Evolutionary conservation across 2,888 invertebrate genomes (phyloP).

Genomic region (Tenodera sinensis): DNA sequence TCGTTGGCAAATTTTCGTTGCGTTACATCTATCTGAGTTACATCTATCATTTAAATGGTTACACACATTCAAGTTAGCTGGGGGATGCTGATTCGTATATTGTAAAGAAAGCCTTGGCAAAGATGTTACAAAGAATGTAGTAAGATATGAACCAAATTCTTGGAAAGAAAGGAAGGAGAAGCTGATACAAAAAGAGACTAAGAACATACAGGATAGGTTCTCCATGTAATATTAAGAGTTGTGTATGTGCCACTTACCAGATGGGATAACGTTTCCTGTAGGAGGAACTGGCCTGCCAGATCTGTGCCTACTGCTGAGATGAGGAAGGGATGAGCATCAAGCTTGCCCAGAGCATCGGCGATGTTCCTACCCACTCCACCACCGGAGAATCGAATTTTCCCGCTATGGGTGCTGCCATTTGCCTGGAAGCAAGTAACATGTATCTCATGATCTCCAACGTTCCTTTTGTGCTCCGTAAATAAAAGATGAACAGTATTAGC

Average conservation of each 20-base stretch:
- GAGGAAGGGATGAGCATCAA: slow-evolving; percentile 62
- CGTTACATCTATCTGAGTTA: no score
- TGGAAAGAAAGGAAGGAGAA: neutral
- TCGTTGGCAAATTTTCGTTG: no score
- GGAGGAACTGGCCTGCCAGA: slow-evolving; percentile 45
- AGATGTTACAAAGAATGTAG: no score
- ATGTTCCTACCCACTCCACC: slow-evolving; percentile 95
- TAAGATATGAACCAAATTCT: neutral
- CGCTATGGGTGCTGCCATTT: slow-evolving; percentile 73
- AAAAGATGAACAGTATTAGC: no score
- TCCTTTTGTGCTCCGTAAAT: neutral
- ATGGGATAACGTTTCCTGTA: slow-evolving; percentile 41
- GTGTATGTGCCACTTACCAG: slow-evolving; percentile 22
- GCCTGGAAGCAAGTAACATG: slow-evolving; percentile 50
- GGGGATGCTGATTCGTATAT: no score
- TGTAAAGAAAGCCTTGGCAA: no score
- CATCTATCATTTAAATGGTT: no score
- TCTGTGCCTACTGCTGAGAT: slow-evolving; percentile 78
- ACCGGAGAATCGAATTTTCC: slow-evolving; percentile 58
- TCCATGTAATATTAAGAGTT: neutral
- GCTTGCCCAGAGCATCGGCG: slow-evolving; percentile 76
- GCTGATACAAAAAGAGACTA: neutral
- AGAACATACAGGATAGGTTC: neutral
- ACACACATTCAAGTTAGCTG: no score
- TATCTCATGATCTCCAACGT: neutral